A percentile compares a stretch with the other conserved stretches of the same genome.
phyloP scores from a whole-genome alignment of 2,888 invertebrate species.

The Cremastinae sp. region DNA sequence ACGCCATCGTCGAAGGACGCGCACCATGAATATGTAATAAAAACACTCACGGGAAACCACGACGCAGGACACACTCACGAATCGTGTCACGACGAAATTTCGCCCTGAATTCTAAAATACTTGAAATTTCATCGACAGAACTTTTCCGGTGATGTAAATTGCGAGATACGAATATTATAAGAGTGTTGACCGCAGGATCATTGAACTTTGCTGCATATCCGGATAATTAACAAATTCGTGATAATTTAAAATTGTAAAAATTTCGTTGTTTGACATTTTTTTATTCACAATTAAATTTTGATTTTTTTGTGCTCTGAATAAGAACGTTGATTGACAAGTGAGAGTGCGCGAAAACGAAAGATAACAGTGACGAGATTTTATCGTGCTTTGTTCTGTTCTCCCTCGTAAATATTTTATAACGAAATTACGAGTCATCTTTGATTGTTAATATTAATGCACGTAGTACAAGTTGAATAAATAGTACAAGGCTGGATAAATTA shows the following conservation, averaged over 20 bases:
- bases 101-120: neutral
- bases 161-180: neutral
- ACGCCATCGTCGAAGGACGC: conserved; percentile 79
- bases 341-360: conserved; percentile 2
- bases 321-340: neutral
- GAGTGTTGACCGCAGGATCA: neutral
- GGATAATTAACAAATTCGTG: conserved; percentile 16
- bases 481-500: too few relatives aligned
- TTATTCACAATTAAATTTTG: neutral
- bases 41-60: conserved; percentile 8
- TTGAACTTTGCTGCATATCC: conserved; percentile 36
- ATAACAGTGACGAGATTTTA: neutral
- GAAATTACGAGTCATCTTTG: too few relatives aligned
- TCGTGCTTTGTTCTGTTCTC: too few relatives aligned
- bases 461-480: too few relatives aligned
- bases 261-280: too few relatives aligned
- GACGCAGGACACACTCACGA: conserved; percentile 8
- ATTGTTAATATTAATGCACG: too few relatives aligned
- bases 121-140: too few relatives aligned
- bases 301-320: neutral
- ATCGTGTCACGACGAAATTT: neutral
- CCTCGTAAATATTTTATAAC: too few relatives aligned
- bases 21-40: conserved; percentile 70
- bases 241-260: too few relatives aligned
- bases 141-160: neutral